Percentiles rank a stretch among this genome's conserved stretches.
Conservation (phyloP, 1,140 invertebrate species). For the Maniola jurtina region DNA sequence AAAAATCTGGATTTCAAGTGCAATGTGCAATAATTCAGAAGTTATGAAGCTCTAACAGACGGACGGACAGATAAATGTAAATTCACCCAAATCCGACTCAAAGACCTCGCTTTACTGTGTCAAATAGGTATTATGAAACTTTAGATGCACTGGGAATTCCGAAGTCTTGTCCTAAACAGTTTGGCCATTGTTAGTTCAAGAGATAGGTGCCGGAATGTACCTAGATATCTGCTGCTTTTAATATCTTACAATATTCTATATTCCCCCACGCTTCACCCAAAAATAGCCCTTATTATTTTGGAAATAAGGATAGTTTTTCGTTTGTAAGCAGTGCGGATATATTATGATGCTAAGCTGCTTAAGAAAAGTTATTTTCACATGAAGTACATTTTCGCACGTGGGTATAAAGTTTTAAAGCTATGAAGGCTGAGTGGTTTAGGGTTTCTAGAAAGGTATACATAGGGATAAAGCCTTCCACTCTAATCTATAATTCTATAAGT, state of each 20-base stretch:
- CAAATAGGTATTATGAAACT: too few relatives aligned
- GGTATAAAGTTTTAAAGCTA: constrained; percentile 11
- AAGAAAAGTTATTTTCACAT: constrained; percentile 15
- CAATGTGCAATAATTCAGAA: too few relatives aligned
- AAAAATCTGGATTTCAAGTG: too few relatives aligned
- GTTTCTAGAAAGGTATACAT: not conserved
- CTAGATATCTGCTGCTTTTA: not conserved
- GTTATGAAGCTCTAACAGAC: too few relatives aligned
- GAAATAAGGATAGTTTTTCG: not conserved
- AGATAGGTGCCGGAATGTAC: constrained; percentile 1
- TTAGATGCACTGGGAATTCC: too few relatives aligned
- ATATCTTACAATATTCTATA: constrained; percentile 2
- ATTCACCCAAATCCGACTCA: too few relatives aligned
- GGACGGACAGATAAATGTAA: too few relatives aligned
- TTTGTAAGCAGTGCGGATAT: not conserved
- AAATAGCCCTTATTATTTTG: not conserved
- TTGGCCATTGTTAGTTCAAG: constrained; percentile 9
- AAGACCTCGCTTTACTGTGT: too few relatives aligned
- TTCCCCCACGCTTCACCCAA: too few relatives aligned
- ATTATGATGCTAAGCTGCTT: constrained; percentile 17
- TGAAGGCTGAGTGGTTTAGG: constrained; percentile 16
- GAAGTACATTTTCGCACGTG: constrained; percentile 7
- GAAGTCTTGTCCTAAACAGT: too few relatives aligned
- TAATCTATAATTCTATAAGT: not conserved
- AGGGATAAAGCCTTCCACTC: not conserved